Conservation (phyloP, 2,113 vertebrate genomes). For the Podarcis raffonei region DNA sequence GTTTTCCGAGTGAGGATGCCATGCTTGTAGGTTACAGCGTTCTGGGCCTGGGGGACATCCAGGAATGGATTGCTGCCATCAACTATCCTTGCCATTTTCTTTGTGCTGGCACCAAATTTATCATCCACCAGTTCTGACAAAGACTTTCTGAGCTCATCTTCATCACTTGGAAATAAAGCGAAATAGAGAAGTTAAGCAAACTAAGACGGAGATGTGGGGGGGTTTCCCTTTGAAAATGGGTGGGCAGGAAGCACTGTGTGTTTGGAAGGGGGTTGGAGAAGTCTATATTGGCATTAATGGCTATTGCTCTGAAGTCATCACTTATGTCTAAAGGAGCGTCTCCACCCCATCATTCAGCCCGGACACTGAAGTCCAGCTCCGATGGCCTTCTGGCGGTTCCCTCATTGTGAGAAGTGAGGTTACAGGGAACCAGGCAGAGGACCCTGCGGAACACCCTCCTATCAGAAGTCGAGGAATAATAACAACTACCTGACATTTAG, state of each 20-base stretch:
- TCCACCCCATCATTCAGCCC: too few species aligned
- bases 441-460: too few species aligned
- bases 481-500: too few species aligned
- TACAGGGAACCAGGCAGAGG: too few species aligned
- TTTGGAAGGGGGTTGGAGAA: background rate
- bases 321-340: background rate
- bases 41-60: constrained; percentile 90
- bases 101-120: constrained; percentile 89
- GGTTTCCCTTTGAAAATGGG: too few species aligned
- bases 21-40: constrained; percentile 93
- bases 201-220: background rate
- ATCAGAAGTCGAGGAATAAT: too few species aligned
- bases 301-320: background rate
- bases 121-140: constrained; percentile 97
- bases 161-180: constrained; percentile 82
- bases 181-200: constrained; percentile 28
- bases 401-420: too few species aligned
- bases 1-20: constrained; percentile 93
- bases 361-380: too few species aligned
- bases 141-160: constrained; percentile 95
- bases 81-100: constrained; percentile 91
- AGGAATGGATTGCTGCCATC: constrained; percentile 96
- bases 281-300: too few species aligned
- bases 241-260: background rate
- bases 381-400: too few species aligned